Conservation (phyloP, 2,888 invertebrate genomes). For the Bhutanitis thaidina region DNA sequence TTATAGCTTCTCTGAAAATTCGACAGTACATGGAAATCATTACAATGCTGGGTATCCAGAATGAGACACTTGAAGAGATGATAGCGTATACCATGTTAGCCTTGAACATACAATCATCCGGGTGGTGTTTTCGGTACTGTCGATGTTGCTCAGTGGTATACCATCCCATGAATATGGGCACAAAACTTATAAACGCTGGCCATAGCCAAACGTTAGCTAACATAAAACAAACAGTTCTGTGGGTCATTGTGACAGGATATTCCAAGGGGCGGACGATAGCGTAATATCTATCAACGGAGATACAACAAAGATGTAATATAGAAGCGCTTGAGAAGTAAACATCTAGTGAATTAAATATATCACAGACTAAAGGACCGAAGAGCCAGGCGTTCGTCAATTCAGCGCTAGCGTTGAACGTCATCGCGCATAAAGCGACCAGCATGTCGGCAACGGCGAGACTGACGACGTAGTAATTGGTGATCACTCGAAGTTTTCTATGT, state of each 20-base stretch:
- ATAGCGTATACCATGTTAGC: slow-evolving; percentile 93
- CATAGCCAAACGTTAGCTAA: slow-evolving; percentile 94
- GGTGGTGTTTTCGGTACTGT: slow-evolving; percentile 80
- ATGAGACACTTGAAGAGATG: slow-evolving; percentile 93
- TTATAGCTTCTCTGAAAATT: slow-evolving; percentile 90
- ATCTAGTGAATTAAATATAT: slow-evolving; percentile 96
- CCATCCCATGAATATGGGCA: slow-evolving; percentile 97
- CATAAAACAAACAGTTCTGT: slow-evolving; percentile 89
- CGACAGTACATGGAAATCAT: slow-evolving; percentile 96
- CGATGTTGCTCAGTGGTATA: slow-evolving; percentile 93
- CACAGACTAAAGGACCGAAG: slow-evolving; percentile 94
- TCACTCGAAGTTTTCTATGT: slow-evolving; percentile 89
- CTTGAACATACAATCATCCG: slow-evolving; percentile 89
- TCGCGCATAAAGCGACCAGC: slow-evolving; percentile 93
- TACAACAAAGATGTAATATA: slow-evolving; percentile 95
- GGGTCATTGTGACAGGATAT: slow-evolving; percentile 95
- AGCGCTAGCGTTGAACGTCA: slow-evolving; percentile 96
- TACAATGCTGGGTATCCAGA: slow-evolving; percentile 95
- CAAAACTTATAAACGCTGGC: slow-evolving; percentile 94
- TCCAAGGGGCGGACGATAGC: slow-evolving; percentile 95
- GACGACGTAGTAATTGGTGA: slow-evolving; percentile 97
- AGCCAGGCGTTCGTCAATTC: slow-evolving; percentile 93
- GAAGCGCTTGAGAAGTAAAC: slow-evolving; percentile 96
- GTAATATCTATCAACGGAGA: slow-evolving; percentile 94
- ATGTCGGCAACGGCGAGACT: slow-evolving; percentile 96